phyloP scores from a whole-genome alignment of 2,888 invertebrate genomes.

The Lithophane leautieri region DNA sequence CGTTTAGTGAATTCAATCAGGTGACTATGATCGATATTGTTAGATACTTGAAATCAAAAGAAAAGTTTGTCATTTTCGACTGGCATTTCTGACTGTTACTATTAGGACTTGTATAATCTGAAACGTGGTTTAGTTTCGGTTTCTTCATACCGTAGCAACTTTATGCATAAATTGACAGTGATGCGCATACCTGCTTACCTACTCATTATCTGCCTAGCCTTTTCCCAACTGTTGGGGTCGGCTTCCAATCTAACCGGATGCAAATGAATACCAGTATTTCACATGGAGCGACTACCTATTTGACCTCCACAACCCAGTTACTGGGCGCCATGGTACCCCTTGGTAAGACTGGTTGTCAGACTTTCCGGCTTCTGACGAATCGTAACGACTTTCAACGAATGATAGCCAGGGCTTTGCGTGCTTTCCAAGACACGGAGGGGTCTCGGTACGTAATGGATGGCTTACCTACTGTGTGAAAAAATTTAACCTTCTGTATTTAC shows the following conservation, averaged over 20 bases:
- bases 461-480: not conserved
- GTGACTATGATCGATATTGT: not conserved
- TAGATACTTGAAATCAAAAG: not conserved
- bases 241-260: not conserved
- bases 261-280: not conserved
- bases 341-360: not conserved
- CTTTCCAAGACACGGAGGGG: not conserved
- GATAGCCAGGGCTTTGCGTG: not conserved
- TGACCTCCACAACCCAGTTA: not conserved
- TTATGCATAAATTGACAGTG: not conserved
- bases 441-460: not conserved
- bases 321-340: not conserved
- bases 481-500: slow-evolving; percentile 27
- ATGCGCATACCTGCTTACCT: not conserved
- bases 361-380: not conserved
- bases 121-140: not conserved
- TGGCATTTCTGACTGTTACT: not conserved
- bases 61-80: not conserved
- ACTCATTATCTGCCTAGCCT: not conserved
- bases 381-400: not conserved
- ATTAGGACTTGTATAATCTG: not conserved
- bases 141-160: not conserved
- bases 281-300: not conserved
- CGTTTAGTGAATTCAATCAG: not conserved
- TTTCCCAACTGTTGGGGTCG: not conserved